A percentile compares a stretch with the other conserved stretches of the same genome.
phyloP scores from a whole-genome alignment of 1,140 invertebrate genomes.

The Drosophila tropicalis region DNA sequence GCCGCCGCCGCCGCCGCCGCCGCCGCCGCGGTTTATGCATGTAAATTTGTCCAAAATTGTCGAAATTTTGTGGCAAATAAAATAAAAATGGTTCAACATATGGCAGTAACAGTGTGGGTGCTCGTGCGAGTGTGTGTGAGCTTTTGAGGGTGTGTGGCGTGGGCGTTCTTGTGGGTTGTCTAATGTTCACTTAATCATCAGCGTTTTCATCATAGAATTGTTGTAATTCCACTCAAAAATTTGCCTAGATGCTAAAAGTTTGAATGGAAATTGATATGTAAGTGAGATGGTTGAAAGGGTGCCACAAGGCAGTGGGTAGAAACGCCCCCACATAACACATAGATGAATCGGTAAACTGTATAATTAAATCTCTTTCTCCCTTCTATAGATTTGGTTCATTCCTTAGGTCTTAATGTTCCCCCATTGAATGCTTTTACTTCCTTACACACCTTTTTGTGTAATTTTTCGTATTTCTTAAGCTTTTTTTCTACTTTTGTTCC shows the following conservation, averaged over 20 bases:
- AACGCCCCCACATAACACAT: no score
- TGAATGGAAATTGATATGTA: constrained; percentile 48
- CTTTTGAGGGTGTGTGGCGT: constrained; percentile 19
- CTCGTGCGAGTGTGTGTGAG: constrained; percentile 3
- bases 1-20: constrained; percentile 36
- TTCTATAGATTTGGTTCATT: not conserved
- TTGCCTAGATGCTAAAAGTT: constrained; percentile 18
- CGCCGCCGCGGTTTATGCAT: constrained; percentile 63
- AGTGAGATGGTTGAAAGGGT: not conserved
- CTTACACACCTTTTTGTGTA: no score
- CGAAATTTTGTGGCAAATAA: constrained; percentile 80
- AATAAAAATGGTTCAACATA: constrained; percentile 35
- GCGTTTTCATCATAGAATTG: constrained; percentile 67
- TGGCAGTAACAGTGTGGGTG: constrained; percentile 20
- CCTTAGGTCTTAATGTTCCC: not conserved
- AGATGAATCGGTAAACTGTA: not conserved
- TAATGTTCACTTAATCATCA: constrained; percentile 72
- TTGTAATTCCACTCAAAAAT: constrained; percentile 33
- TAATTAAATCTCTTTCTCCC: not conserved
- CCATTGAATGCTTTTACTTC: no score
- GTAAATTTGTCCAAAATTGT: constrained; percentile 82
- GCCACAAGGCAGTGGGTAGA: no score
- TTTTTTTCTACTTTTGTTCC: not conserved
- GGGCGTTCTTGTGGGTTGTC: constrained; percentile 50
- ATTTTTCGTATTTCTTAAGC: no score